phyloP scores from a whole-genome alignment of 2,888 invertebrate genomes.

The Scaptomyza flava region DNA sequence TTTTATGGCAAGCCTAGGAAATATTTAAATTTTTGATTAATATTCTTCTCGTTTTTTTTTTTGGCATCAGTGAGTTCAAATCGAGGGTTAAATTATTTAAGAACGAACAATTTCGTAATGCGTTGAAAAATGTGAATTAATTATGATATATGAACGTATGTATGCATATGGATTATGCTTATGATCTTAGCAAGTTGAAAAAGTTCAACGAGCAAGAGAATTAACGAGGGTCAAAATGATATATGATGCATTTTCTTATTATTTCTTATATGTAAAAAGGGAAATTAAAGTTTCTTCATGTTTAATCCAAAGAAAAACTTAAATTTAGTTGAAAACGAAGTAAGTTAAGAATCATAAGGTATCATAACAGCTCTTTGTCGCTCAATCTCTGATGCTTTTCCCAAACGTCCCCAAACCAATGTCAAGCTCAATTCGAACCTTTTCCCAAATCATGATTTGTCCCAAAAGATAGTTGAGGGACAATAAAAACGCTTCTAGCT shows the following conservation, averaged over 20 bases:
- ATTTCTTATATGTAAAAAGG: neutral
- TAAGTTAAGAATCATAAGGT: neutral
- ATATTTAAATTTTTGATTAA: constrained; percentile 42
- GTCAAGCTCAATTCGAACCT: constrained; percentile 15
- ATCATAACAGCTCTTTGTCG: constrained; percentile 1
- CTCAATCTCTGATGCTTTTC: constrained; percentile 3
- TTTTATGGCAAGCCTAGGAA: constrained; percentile 3
- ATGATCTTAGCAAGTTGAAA: constrained; percentile 5
- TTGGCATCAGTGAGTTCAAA: constrained; percentile 29
- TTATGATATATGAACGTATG: constrained; percentile 32
- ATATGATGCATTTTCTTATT: neutral
- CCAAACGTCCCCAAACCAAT: constrained; percentile 26
- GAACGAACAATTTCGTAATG: constrained; percentile 17
- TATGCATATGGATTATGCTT: constrained; percentile 6
- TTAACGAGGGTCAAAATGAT: neutral
- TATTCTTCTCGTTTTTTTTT: neutral
- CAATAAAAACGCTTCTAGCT: constrained; percentile 24
- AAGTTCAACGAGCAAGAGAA: constrained; percentile 13
- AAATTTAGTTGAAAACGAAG: neutral
- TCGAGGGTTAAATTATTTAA: constrained; percentile 48
- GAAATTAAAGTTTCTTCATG: too few species aligned
- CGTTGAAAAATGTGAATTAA: constrained; percentile 20
- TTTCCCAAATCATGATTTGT: neutral
- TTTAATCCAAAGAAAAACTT: neutral
- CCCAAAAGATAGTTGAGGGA: constrained; percentile 16